These are phyloP conservation scores for Porites evermanni DNA, from an alignment of 92 coral and sea anemone genomes.

Conservation along the genomic window DNA sequence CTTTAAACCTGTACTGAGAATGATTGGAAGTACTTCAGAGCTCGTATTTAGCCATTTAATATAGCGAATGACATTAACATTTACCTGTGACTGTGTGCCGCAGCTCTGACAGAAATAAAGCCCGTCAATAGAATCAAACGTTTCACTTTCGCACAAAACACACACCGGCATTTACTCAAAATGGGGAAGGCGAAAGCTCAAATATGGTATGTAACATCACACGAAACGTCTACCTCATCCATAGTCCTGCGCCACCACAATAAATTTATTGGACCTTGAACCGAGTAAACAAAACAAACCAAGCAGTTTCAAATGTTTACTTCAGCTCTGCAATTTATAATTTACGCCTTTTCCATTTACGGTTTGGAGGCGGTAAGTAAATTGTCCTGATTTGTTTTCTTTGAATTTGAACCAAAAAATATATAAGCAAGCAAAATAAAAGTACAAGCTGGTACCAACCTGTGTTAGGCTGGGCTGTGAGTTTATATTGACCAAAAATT, in stretches of 20 bases:
- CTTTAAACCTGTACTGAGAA: too few species aligned
- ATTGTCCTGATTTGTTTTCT: not conserved
- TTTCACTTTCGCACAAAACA: constrained; percentile 80
- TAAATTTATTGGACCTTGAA: not conserved
- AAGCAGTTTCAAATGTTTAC: not conserved
- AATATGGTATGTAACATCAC: not conserved
- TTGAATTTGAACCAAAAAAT: too few species aligned
- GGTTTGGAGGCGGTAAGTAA: not conserved
- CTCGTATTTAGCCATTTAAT: too few species aligned
- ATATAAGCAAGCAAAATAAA: too few species aligned
- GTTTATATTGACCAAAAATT: too few species aligned
- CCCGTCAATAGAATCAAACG: constrained; percentile 83
- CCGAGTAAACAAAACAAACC: not conserved
- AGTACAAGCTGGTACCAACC: too few species aligned
- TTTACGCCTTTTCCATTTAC: not conserved
- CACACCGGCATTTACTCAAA: constrained; percentile 78
- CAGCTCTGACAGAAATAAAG: constrained; percentile 85
- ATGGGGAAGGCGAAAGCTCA: too few species aligned
- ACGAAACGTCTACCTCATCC: not conserved
- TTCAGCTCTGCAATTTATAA: not conserved
- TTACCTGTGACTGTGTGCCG: constrained; percentile 95
- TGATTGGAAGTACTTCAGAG: too few species aligned
- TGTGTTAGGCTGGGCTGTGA: too few species aligned
- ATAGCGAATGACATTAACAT: not conserved
- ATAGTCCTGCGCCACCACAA: constrained; percentile 8